These are phyloP conservation scores for Ammodytes marinus DNA, from an alignment of 2,113 vertebrate genomes.

Conservation along the genomic window DNA sequence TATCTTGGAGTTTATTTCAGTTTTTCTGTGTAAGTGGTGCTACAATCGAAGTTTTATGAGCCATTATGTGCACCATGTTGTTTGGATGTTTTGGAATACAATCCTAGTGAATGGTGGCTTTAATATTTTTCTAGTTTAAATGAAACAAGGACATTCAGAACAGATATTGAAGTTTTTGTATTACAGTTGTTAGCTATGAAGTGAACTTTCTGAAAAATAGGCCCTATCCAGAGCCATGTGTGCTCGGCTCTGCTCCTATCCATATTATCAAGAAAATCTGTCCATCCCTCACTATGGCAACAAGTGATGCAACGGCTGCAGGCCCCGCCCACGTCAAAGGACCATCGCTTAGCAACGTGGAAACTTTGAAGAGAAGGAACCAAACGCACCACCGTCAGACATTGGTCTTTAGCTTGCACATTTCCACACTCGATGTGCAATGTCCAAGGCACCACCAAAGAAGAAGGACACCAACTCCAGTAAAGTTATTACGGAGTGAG, in stretches of 20 bases:
- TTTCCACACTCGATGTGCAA: slow-evolving; percentile 26
- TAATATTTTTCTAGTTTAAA: background rate
- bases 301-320: background rate
- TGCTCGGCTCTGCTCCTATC: too few relatives aligned
- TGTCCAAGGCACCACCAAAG: slow-evolving; percentile 80
- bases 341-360: slow-evolving; percentile 72
- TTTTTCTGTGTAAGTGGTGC: background rate
- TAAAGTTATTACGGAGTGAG: slow-evolving; percentile 85
- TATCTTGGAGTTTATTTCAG: background rate
- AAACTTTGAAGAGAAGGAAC: slow-evolving; percentile 47
- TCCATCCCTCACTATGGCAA: background rate
- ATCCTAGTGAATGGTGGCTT: background rate
- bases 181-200: background rate
- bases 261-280: background rate
- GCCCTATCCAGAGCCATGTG: too few relatives aligned
- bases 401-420: background rate
- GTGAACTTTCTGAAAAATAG: background rate
- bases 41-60: background rate
- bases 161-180: too few relatives aligned
- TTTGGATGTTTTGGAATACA: background rate
- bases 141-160: background rate
- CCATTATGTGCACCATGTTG: background rate
- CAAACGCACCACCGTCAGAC: background rate
- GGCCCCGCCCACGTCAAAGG: slow-evolving; percentile 12
- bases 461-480: slow-evolving; percentile 81